Percentiles rank a stretch among this genome's conserved stretches.
phyloP scores from a whole-genome alignment of 2,797 vertebrate species.

The Myotis daubentonii region DNA sequence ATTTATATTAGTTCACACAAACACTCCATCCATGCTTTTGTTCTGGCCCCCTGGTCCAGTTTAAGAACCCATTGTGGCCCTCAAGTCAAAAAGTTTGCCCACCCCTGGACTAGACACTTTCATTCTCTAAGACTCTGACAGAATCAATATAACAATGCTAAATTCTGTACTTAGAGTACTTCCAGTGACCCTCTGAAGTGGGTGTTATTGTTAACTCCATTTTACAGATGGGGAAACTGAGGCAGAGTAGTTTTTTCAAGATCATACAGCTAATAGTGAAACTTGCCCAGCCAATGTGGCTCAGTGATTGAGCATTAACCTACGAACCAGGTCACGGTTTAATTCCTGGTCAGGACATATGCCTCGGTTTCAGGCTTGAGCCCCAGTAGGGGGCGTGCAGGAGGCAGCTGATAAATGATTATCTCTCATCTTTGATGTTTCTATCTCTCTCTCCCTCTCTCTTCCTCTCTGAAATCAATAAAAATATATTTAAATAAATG shows the following conservation, averaged over 20 bases:
- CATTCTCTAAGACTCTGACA: not conserved
- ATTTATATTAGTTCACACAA: too few species aligned
- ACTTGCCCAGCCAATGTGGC: not conserved
- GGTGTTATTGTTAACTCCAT: too few species aligned
- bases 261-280: too few species aligned
- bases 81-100: too few species aligned
- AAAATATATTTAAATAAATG: not conserved
- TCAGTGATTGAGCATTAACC: not conserved
- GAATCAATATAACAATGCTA: not conserved
- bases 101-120: not conserved
- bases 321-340: not conserved
- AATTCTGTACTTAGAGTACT: constrained; percentile 1
- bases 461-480: not conserved
- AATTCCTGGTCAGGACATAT: not conserved
- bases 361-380: not conserved
- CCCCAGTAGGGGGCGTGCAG: not conserved
- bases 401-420: not conserved
- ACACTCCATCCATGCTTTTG: too few species aligned
- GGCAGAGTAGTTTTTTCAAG: too few species aligned
- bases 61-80: too few species aligned
- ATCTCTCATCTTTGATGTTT: not conserved
- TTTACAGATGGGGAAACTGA: too few species aligned
- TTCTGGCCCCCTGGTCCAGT: too few species aligned
- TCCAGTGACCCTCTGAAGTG: not conserved
- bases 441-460: not conserved